These are phyloP conservation scores for Drosophila niveifrons DNA, from an alignment of 2,888 invertebrate species.

Conservation along the genomic window DNA sequence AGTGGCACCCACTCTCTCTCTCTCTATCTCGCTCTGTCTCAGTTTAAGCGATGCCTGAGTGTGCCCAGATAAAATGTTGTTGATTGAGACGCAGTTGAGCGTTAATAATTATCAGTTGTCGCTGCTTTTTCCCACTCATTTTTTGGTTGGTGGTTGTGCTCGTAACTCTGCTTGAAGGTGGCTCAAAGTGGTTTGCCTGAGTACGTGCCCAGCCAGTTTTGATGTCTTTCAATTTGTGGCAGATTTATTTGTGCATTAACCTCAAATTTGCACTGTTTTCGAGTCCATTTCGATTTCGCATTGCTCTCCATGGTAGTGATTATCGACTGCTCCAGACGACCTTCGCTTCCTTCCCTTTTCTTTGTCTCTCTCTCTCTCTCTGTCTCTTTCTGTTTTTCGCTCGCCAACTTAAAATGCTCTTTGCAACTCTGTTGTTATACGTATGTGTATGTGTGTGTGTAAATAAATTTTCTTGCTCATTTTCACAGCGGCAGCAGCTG, in stretches of 20 bases:
- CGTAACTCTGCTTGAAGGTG: slow-evolving; percentile 10
- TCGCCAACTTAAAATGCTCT: slow-evolving; percentile 47
- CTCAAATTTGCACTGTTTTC: slow-evolving; percentile 74
- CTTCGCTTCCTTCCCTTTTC: background rate
- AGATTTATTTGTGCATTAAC: slow-evolving; percentile 77
- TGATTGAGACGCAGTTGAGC: slow-evolving; percentile 77
- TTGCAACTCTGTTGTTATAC: slow-evolving; percentile 31
- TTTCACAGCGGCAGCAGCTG: slow-evolving; percentile 63
- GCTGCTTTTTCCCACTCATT: slow-evolving; percentile 25
- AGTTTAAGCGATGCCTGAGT: slow-evolving; percentile 41
- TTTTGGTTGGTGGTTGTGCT: slow-evolving; percentile 19
- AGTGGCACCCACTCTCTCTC: background rate
- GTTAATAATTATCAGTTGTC: slow-evolving; percentile 74
- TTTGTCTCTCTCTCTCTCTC: too few relatives aligned
- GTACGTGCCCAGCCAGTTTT: slow-evolving; percentile 64
- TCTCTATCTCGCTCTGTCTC: background rate
- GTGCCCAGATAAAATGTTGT: slow-evolving; percentile 75
- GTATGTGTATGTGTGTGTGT: slow-evolving; percentile 35
- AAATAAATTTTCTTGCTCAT: slow-evolving; percentile 72
- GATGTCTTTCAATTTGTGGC: slow-evolving; percentile 76
- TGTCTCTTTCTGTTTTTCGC: too few relatives aligned
- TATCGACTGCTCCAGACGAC: slow-evolving; percentile 53
- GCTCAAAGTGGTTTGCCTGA: slow-evolving; percentile 8
- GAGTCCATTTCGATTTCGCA: slow-evolving; percentile 54
- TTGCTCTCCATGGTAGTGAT: slow-evolving; percentile 51